These are phyloP conservation scores for Nilaparvata lugens DNA, from an alignment of 1,140 invertebrate genomes.

Conservation along the genomic window DNA sequence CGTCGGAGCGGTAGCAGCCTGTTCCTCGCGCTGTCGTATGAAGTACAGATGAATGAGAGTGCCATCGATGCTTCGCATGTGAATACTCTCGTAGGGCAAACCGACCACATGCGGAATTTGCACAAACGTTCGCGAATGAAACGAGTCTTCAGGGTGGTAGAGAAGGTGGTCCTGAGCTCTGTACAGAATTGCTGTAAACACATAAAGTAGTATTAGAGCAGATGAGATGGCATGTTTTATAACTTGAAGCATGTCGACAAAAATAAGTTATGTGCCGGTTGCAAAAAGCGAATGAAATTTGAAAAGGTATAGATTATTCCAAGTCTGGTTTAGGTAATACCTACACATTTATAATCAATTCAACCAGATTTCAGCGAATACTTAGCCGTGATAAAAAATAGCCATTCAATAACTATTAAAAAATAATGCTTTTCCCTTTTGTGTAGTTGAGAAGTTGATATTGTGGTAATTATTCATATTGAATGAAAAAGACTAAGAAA, in stretches of 20 bases:
- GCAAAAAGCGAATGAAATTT: background rate
- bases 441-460: no score
- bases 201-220: slow-evolving; percentile 17
- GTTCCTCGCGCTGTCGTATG: slow-evolving; percentile 64
- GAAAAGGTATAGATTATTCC: background rate
- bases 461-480: no score
- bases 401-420: no score
- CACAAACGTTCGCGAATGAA: slow-evolving; percentile 77
- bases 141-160: slow-evolving; percentile 81
- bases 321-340: no score
- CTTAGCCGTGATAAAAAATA: no score
- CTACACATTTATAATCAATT: no score
- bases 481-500: no score
- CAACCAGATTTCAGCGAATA: no score
- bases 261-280: slow-evolving; percentile 1
- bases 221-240: background rate
- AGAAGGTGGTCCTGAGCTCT: slow-evolving; percentile 75
- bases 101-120: slow-evolving; percentile 72
- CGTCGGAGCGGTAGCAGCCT: slow-evolving; percentile 54
- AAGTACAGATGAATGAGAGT: slow-evolving; percentile 78
- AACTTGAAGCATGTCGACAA: slow-evolving; percentile 3
- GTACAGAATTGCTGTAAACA: slow-evolving; percentile 63
- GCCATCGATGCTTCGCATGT: slow-evolving; percentile 66
- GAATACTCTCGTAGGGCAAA: slow-evolving; percentile 77
- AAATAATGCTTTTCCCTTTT: no score